phyloP scores from a whole-genome alignment of 2,888 invertebrate genomes.

The Protodeltote pygarga region DNA sequence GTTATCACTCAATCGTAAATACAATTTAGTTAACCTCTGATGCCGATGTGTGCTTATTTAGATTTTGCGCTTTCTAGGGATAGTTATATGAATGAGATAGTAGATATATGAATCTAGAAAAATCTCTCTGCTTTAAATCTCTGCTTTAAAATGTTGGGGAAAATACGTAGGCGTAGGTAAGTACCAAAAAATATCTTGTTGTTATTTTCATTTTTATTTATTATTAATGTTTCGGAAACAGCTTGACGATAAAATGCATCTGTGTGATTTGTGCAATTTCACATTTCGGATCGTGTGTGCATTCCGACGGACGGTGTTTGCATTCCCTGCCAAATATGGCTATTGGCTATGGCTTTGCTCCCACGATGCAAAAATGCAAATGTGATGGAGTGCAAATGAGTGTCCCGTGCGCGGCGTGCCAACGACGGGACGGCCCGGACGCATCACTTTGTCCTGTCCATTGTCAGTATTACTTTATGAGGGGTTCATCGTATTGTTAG shows the following conservation, averaged over 20 bases:
- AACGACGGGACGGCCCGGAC: slow-evolving; percentile 58
- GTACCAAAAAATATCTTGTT: too few species aligned
- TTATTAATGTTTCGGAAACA: too few species aligned
- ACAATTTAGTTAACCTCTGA: slow-evolving; percentile 13
- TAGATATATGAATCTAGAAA: too few species aligned
- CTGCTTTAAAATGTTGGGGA: too few species aligned
- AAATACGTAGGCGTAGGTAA: too few species aligned
- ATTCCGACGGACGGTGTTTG: slow-evolving; percentile 20
- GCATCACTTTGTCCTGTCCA: slow-evolving; percentile 57
- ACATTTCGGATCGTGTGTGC: slow-evolving; percentile 22
- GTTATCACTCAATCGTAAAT: slow-evolving; percentile 33
- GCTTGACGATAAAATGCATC: slow-evolving; percentile 6
- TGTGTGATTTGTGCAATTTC: slow-evolving; percentile 11
- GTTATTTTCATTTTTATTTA: too few species aligned
- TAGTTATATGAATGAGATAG: too few species aligned
- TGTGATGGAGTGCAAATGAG: slow-evolving; percentile 67
- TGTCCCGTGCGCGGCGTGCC: slow-evolving; percentile 55
- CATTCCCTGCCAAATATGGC: slow-evolving; percentile 50
- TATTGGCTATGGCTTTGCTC: slow-evolving; percentile 49
- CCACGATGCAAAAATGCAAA: slow-evolving; percentile 69
- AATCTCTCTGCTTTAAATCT: too few species aligned
- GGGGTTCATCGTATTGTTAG: slow-evolving; percentile 49
- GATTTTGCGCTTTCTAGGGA: too few species aligned
- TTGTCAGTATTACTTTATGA: slow-evolving; percentile 58
- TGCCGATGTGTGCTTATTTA: too few species aligned